Evolutionary conservation across 1,140 invertebrate species (phyloP), one percentile per base, ranked within the genome.

Genomic region (Sinella curviseta): DNA sequence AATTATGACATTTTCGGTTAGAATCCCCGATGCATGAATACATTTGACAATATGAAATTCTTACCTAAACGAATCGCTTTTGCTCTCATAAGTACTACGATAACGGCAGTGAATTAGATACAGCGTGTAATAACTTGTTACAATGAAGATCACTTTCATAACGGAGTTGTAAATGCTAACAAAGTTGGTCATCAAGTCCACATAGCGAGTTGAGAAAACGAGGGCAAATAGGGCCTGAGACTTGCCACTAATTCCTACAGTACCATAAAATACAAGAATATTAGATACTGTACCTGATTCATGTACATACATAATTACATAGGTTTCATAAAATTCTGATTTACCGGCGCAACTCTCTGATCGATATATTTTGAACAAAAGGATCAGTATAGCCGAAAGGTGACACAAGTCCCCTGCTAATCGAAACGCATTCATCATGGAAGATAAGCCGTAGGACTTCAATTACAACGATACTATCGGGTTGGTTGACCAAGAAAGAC

Each of bases 71-170:
- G 90, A 90, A 83, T 91, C 90, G 83, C 90, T 89, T 82, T 90
- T 90, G 73, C 87, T 86, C 83, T 91, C 90, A 84, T 91, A 91
- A 0, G 90, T 88, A 24, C 86, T 86, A 85, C 89, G 90, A 86
- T 92, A 92, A 85, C 91, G 91, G 60, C 87, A 65, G 84, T 88
- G 92, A 83, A 92, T 92, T 33, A 92, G 85, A 85, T 90, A 92
- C 16, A 92, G 82, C 2, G 91, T 92, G 77, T 88, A 89, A 80
- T 86, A 85, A 3, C 90, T 89, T 54, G 90, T 86, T 26, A 80
- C 85, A 67, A 92, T 86, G 86, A 91, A 92, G 84, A 92, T 87
- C 16, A 91, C 84, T 85, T 92, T 92, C 91, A 92, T 92, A 17
- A 86, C 84, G 17, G 90, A 88, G 85, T 92, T 92, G 87, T 92